A percentile compares a stretch with the other conserved stretches of the same genome.
Evolutionary conservation across 2,888 invertebrate species (phyloP).

Genomic region (Ceriagrion tenellum): DNA sequence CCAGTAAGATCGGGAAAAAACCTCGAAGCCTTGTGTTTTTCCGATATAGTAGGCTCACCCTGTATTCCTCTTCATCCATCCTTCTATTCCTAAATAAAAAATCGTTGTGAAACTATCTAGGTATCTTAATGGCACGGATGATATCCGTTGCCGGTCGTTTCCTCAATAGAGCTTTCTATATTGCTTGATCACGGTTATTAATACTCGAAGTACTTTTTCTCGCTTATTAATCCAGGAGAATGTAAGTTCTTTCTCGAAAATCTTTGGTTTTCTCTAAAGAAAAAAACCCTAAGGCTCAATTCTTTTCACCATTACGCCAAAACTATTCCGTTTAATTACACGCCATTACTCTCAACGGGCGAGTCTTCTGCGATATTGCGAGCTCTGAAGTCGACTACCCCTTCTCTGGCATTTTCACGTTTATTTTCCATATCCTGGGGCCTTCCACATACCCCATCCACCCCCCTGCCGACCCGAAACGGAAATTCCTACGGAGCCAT

Average conservation of each 20-base stretch:
- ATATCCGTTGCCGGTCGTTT: no score
- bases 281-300: background rate
- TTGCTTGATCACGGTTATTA: no score
- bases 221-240: no score
- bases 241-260: background rate
- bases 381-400: background rate
- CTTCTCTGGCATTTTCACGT: background rate
- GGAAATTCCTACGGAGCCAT: conserved; percentile 2
- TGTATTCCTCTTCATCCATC: no score
- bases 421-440: background rate
- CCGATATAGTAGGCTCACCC: no score
- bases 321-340: background rate
- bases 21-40: no score
- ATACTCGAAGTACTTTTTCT: no score
- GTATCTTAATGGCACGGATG: no score
- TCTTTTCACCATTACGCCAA: background rate
- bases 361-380: background rate
- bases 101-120: no score
- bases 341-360: background rate
- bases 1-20: no score
- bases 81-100: no score
- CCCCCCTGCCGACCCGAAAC: background rate
- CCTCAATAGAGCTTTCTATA: no score
- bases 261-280: background rate
- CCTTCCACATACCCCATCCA: background rate